Base-by-base conservation (phyloP, 2,113 vertebrate genomes). In the Leptobrachium leishanense region DNA sequence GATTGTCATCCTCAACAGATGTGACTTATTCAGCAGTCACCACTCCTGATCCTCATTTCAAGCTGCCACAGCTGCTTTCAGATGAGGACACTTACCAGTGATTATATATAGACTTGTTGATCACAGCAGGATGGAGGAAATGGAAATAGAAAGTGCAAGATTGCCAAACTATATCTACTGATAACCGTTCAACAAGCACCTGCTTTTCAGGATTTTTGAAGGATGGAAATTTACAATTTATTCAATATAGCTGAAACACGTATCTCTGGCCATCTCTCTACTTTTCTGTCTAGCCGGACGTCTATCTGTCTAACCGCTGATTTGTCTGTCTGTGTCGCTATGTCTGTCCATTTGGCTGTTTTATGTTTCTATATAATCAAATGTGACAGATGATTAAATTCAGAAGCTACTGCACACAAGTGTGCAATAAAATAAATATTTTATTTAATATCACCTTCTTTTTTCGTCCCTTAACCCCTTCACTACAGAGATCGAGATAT, bases 21-120 rank as follows among this genome's bases (percentile, higher is more conserved):
- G 77, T 44, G 70, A 74, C 77, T 74, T 79, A 68, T 79, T 73
- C 42, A 57, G n/a, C 64, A 55, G 63, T 67, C 41, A 72, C 42
- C 54, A 46, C 43, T 55, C 65, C 68, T 68, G 50, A 73, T 72
- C 46, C 50, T 79, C 41, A 79, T 79, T 66, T 73, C 63, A 55
- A 73, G 62, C 71, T 67, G 63, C 70, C 71, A 57, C 77, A 74
- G 77, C 77, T 79, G 77, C 77, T 79, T 72, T 73, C 41, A 74
- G 63, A 41, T 46, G 50, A 79, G 54, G 63, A 42, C 63, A 66
- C 77, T 73, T 74, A 74, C 77, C 77, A 79, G 66, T 41, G 70
- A 79, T 79, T 73, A 79, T 73, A 54, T 79, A 66, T 66, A 79
- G 64, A 15, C 63, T 12, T 73, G 73, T 67, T 66, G 39, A 41